Conservation (phyloP, 2,113 vertebrate species). For the Pholis gunnellus region DNA sequence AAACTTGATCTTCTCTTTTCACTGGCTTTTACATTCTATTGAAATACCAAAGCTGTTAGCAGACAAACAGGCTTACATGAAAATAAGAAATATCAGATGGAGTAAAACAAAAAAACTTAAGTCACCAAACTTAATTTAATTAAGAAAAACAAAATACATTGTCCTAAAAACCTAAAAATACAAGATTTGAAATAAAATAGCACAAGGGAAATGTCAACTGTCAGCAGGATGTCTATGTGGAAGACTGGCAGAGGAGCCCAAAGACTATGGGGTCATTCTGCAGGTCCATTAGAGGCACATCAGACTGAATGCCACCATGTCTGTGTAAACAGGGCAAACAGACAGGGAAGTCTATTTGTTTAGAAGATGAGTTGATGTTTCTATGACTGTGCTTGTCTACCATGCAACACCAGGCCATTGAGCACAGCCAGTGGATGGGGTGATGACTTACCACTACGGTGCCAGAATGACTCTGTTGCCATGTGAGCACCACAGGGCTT, state of each 20-base stretch:
- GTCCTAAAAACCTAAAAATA: not conserved
- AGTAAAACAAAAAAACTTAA: not conserved
- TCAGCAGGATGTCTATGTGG: constrained; percentile 49
- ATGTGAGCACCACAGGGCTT: constrained; percentile 76
- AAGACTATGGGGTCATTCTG: constrained; percentile 52
- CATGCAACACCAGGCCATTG: constrained; percentile 92
- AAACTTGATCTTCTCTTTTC: constrained; percentile 24
- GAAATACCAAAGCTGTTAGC: not conserved
- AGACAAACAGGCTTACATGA: constrained; percentile 1
- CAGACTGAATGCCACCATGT: constrained; percentile 52
- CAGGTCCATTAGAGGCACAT: constrained; percentile 60
- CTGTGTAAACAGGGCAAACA: constrained; percentile 64
- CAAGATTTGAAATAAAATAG: constrained; percentile 4
- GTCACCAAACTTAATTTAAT: not conserved
- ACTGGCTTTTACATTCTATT: constrained; percentile 22
- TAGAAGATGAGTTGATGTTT: constrained; percentile 78
- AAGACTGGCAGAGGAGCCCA: constrained; percentile 29
- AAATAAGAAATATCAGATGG: not conserved
- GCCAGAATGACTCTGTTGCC: constrained; percentile 71
- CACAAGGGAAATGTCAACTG: constrained; percentile 12
- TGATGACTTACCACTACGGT: constrained; percentile 74
- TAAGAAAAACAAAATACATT: not conserved
- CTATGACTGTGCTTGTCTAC: constrained; percentile 74
- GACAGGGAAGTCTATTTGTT: constrained; percentile 78
- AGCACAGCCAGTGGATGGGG: constrained; percentile 93